Evolutionary conservation across 2,113 vertebrate species (phyloP).

Genomic region (Prolemur simus): DNA sequence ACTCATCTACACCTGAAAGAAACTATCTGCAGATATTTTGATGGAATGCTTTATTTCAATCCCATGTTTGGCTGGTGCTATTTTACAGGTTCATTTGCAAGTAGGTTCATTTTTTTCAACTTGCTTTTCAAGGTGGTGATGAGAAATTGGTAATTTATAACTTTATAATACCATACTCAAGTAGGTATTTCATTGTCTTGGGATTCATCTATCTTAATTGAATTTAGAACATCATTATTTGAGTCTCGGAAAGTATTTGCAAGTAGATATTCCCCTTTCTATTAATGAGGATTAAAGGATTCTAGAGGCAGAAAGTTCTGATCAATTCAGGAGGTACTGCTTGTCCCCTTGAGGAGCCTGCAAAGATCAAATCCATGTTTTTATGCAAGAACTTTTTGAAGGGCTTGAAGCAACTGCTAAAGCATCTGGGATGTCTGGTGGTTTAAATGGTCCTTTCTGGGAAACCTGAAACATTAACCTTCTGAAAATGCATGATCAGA

Average conservation of each 20-base stretch:
- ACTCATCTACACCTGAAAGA: neutral
- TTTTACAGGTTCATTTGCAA: conserved; percentile 6
- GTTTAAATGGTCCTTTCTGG: neutral
- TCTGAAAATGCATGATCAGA: conserved; percentile 1
- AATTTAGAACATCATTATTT: neutral
- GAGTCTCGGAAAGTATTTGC: neutral
- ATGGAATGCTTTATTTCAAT: neutral
- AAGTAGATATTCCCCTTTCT: neutral
- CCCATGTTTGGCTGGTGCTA: neutral
- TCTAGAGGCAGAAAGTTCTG: conserved; percentile 23
- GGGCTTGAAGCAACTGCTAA: conserved; percentile 54
- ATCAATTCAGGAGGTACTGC: conserved; percentile 11
- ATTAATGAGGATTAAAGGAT: conserved; percentile 30
- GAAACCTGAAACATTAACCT: conserved; percentile 51
- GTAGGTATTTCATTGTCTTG: neutral
- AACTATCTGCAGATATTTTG: neutral
- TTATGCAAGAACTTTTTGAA: conserved; percentile 26
- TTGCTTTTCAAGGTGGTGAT: neutral
- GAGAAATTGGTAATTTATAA: neutral
- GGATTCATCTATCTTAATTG: neutral
- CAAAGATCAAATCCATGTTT: conserved; percentile 44
- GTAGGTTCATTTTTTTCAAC: neutral
- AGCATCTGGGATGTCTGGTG: conserved; percentile 39
- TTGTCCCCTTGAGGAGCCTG: conserved; percentile 1
- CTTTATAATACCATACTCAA: neutral